Base-by-base conservation (phyloP, 1,140 invertebrate species). In the Drosophila mauritiana region DNA sequence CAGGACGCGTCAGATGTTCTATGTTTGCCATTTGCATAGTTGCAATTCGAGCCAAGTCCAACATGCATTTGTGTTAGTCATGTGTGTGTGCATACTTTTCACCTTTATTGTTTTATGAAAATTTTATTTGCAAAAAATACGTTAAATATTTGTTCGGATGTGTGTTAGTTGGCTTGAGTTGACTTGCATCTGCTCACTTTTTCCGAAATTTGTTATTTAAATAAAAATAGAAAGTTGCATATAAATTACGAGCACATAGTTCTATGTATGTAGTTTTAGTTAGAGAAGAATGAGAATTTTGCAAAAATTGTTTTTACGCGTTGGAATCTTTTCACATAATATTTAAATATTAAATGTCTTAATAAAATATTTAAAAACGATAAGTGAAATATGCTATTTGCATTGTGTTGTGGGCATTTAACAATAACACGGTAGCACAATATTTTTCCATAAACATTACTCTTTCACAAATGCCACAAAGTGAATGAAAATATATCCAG, bases 21-120 rank as follows among this genome's bases (percentile, higher is more conserved):
- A 37, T 62, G 52, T 62, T 63, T 59, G 70, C 56, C 61, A 58
- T 83, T 83, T 83, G 59, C 75, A 80, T 80, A 80, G 40, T 74
- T 65, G 54, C 52, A 63, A 17, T 59, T 58, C 39, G 43, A 70
- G 65, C 43, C 22, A 7, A 25, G 31, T 22, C 64, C 39, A 31
- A 45, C 55, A 37, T 61, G 55, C 68, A 59, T 65, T 64, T 52
- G 39, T 64, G 58, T 73, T 82, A 63, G 73, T 61, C 54, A 49
- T 63, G 42, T 59, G 43, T 76, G 56, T 62, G 20, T 78, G 62
- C 73, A 62, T 73, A 68, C 72, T 72, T 78, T 83, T 74, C 72
- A 76, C 63, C 75, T 86, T 88, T 88, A 88, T 88, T 88, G 81
- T 89, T 84, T 89, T 88, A 80, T 70, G 59, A 84, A 73, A 89